Evolutionary conservation across 1,140 invertebrate genomes (phyloP).

Genomic region (Drosophila micromelanica): DNA sequence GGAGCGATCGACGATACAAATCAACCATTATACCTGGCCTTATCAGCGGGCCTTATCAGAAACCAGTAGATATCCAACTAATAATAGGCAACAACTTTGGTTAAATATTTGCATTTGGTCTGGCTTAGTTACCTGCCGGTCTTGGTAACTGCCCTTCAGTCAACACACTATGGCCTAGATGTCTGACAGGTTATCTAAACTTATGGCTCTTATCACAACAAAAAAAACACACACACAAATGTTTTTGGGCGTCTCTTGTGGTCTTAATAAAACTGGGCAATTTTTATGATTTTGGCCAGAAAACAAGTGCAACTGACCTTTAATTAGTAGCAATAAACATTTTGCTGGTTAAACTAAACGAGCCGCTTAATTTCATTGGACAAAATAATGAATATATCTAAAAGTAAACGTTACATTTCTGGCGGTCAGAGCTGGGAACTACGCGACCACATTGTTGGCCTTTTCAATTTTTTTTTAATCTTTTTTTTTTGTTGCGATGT

Average conservation of each 20-base stretch:
- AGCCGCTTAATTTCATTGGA: constrained; percentile 69
- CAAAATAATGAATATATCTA: constrained; percentile 69
- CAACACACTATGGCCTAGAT: constrained; percentile 54
- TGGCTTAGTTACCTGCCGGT: constrained; percentile 38
- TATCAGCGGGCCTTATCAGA: constrained; percentile 25
- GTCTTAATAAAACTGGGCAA: constrained; percentile 48
- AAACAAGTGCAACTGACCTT: constrained; percentile 37
- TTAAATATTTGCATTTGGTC: constrained; percentile 42
- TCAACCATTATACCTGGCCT: constrained; percentile 3
- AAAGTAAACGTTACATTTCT: constrained; percentile 43
- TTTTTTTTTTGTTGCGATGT: constrained; percentile 15
- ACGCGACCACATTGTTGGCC: constrained; percentile 41
- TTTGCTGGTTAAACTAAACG: constrained; percentile 50
- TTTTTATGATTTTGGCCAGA: constrained; percentile 22
- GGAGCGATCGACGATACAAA: constrained; percentile 15
- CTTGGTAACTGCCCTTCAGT: constrained; percentile 49
- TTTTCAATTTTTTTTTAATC: constrained; percentile 30
- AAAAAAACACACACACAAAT: background rate
- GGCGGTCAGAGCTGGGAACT: constrained; percentile 54
- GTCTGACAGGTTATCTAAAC: constrained; percentile 24
- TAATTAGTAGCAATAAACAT: constrained; percentile 55
- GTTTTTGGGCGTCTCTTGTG: constrained; percentile 26
- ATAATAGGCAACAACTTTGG: constrained; percentile 13
- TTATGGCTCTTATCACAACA: constrained; percentile 38
- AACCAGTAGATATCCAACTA: background rate